Base-by-base conservation (phyloP, 2,888 invertebrate species). In the Protodeltote pygarga region DNA sequence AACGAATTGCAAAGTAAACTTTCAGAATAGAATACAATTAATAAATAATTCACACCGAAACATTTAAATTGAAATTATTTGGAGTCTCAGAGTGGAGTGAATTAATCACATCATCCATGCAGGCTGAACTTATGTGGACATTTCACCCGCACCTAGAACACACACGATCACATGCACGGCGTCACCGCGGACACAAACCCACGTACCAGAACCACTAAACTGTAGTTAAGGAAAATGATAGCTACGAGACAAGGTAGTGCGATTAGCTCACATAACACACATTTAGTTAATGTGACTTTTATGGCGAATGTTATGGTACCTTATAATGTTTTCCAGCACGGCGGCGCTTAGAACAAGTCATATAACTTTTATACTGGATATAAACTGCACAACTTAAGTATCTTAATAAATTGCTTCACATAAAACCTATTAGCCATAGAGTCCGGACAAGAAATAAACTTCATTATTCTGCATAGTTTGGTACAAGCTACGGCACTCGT, bases 241-340 rank as follows among this genome's bases (percentile, higher is more conserved):
- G 19, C 6, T 13, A 8, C 13, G 32, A 48, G 37, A 37, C 21
- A 10, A 34, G 25, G 13, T 14, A 15, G 9, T 16, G 15, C 29
- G 27, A 24, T 21, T 31, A 16, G 19, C 31, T 17, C 37, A 6
- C 16, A 9, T 24, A 10, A 8, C 5, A 37, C 23, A 24, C 9
- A 10, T 6, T 5, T 5, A 3, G 16, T 28, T 20, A 9, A 34
- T 13, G 27, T 35, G 27, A 11, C 11, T 14, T 13, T 34, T 34
- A 32, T 9, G 9, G 21, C 9, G 6, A 24, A 3, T 13, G 25
- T 23, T 6, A 27, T 13, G 5, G 16, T 16, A 1, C 4, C 6
- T 25, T 17, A 60, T 53, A 37, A 53, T 55, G 15, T 33, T 53
- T 37, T 35, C 53, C 33, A 25, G 29, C 8, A 4, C 20, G 6